Conservation (phyloP, 2,888 invertebrate genomes). For the Macaria notata region DNA sequence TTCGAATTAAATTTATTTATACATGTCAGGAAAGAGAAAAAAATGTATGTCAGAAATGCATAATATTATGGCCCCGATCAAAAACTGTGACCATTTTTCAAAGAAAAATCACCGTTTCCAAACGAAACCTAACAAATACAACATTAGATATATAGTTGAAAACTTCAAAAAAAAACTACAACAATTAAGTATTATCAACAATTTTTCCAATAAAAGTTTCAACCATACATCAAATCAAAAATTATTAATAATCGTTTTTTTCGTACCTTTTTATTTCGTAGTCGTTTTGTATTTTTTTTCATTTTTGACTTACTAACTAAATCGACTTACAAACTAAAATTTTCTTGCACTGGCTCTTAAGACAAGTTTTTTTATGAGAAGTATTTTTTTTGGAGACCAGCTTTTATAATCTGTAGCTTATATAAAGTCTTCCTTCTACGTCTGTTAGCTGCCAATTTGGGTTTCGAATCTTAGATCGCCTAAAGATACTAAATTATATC, state of each 20-base stretch:
- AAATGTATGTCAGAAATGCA: constrained; percentile 24
- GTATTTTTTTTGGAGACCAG: not conserved
- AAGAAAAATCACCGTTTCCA: too few relatives aligned
- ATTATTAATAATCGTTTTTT: too few relatives aligned
- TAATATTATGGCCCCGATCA: not conserved
- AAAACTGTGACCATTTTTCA: too few relatives aligned
- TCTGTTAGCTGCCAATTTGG: too few relatives aligned
- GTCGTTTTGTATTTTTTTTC: constrained; percentile 16
- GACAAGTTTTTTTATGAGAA: not conserved
- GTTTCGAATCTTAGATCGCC: too few relatives aligned
- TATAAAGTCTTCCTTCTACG: too few relatives aligned
- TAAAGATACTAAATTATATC: too few relatives aligned
- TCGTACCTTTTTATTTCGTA: constrained; percentile 5
- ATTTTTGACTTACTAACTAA: constrained; percentile 9
- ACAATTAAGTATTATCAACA: too few relatives aligned
- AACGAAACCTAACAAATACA: not conserved
- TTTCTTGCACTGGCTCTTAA: constrained; percentile 21
- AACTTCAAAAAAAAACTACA: not conserved
- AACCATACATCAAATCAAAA: too few relatives aligned
- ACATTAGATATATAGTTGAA: not conserved
- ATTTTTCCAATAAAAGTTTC: too few relatives aligned
- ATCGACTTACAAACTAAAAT: constrained; percentile 22
- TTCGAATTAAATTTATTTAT: constrained; percentile 19
- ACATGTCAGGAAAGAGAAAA: constrained; percentile 22
- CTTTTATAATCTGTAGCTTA: too few relatives aligned